Conservation (phyloP, 2,113 vertebrate genomes). For the Elephantulus edwardii region DNA sequence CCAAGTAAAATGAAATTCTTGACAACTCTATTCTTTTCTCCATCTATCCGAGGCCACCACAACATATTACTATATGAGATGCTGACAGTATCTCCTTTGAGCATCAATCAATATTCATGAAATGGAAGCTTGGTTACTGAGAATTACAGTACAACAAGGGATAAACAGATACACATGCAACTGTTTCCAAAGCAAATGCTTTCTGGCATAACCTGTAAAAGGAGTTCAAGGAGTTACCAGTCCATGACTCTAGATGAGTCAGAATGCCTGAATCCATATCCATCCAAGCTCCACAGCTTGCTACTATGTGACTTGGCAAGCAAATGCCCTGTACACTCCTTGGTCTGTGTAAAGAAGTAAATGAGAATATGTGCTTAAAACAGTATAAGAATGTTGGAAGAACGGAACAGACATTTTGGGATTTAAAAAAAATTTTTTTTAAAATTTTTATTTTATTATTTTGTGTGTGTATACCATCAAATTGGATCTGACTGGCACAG, state of each 20-base stretch:
- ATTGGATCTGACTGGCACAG: no score
- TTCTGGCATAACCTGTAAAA: background rate
- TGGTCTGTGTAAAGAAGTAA: background rate
- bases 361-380: background rate
- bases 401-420: no score
- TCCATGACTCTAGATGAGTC: background rate
- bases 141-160: background rate
- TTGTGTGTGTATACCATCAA: no score
- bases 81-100: background rate
- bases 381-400: no score
- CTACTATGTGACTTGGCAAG: background rate
- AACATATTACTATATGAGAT: background rate
- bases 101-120: background rate
- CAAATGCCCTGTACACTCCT: no score
- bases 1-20: no score
- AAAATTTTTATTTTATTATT: no score
- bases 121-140: background rate
- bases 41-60: accelerated
- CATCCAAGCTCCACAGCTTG: background rate
- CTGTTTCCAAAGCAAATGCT: background rate
- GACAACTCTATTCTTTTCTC: no score
- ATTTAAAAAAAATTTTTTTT: no score
- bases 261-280: background rate
- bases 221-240: background rate
- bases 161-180: accelerated